Evolutionary conservation across 2,797 vertebrate genomes (phyloP).

Genomic region (Xerus rutilus): DNA sequence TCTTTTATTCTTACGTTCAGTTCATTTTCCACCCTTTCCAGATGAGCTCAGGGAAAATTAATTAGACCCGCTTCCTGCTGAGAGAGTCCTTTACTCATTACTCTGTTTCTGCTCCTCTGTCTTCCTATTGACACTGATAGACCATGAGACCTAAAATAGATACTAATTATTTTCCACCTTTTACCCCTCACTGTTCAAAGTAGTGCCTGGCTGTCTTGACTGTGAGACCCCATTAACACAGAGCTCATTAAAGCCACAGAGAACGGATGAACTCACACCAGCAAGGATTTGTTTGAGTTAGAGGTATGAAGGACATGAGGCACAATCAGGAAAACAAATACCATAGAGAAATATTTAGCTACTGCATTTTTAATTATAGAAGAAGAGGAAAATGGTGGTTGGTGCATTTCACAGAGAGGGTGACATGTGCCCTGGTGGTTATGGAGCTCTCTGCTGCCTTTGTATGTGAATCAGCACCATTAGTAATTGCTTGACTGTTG

Average conservation of each 20-base stretch:
- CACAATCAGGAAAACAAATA: not conserved
- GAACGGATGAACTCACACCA: not conserved
- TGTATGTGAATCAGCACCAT: not conserved
- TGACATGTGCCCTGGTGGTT: fast-evolving
- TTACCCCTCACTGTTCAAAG: slow-evolving; percentile 56
- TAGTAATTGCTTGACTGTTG: not conserved
- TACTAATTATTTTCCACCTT: slow-evolving; percentile 70
- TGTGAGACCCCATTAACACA: slow-evolving; percentile 16
- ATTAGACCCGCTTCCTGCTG: slow-evolving; percentile 60
- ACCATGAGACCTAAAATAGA: slow-evolving; percentile 49
- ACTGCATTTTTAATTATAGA: not conserved
- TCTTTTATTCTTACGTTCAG: not conserved
- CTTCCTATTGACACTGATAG: slow-evolving; percentile 53
- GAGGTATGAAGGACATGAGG: not conserved
- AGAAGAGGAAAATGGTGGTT: not conserved
- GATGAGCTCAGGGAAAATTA: slow-evolving; percentile 51
- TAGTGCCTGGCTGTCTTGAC: not conserved
- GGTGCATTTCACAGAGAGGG: not conserved
- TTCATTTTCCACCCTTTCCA: slow-evolving; percentile 21
- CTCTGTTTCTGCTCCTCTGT: not conserved
- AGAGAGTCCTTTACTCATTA: slow-evolving; percentile 55
- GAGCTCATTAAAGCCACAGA: slow-evolving; percentile 42
- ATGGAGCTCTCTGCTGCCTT: not conserved
- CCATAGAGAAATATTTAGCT: not conserved
- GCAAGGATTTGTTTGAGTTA: not conserved